Evolutionary conservation across 2,113 vertebrate species (phyloP).

Genomic region (Blennius ocellaris): DNA sequence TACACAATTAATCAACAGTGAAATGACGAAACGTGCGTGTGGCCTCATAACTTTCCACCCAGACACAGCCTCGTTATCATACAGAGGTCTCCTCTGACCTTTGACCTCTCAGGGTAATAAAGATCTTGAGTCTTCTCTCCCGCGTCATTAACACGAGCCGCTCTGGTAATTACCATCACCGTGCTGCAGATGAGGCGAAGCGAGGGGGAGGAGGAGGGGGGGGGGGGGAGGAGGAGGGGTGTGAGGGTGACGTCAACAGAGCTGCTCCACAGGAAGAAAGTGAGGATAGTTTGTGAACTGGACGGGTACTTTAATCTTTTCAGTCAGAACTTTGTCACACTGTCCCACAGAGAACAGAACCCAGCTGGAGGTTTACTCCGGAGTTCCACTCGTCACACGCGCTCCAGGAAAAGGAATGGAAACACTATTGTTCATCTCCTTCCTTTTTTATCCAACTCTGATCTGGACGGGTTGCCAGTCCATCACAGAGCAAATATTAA

Average conservation of each 20-base stretch:
- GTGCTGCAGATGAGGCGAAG: conserved; percentile 28
- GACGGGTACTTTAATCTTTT: too few species aligned
- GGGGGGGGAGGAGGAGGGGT: neutral
- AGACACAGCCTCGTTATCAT: conserved; percentile 46
- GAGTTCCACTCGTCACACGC: too few species aligned
- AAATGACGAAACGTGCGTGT: neutral
- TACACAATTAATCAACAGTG: conserved; percentile 8
- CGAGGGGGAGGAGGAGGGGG: neutral
- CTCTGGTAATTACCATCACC: conserved; percentile 41
- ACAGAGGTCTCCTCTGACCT: conserved; percentile 49
- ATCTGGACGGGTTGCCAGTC: too few species aligned
- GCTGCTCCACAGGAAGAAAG: too few species aligned
- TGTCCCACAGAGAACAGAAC: too few species aligned
- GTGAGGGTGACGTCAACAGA: neutral
- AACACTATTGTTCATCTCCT: too few species aligned
- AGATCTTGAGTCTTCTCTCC: conserved; percentile 30
- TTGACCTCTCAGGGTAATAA: conserved; percentile 35
- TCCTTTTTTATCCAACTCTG: too few species aligned
- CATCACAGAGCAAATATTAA: too few species aligned
- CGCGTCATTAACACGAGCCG: conserved; percentile 51
- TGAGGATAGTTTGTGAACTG: too few species aligned
- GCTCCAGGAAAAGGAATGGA: too few species aligned
- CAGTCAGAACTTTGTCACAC: too few species aligned
- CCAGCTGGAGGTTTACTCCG: too few species aligned
- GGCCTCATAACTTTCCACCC: conserved; percentile 9